Conservation (phyloP, 2,888 invertebrate species). For the Ophion costatus region DNA sequence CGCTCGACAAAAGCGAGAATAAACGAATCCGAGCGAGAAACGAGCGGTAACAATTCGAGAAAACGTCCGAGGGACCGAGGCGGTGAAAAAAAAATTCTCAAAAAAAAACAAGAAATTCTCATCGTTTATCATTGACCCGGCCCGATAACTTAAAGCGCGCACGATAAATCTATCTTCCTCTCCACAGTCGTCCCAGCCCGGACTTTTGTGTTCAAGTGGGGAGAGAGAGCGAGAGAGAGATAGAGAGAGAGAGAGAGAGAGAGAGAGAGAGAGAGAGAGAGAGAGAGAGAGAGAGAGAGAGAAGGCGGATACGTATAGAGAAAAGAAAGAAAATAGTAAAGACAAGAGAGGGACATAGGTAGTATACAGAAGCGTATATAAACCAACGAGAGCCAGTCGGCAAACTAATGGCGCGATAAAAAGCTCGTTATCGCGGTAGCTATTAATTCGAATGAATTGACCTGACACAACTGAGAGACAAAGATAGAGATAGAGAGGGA, state of each 20-base stretch:
- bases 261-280: not conserved
- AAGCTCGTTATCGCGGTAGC: constrained; percentile 70
- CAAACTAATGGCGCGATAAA: constrained; percentile 74
- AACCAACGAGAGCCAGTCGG: constrained; percentile 62
- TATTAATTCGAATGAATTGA: constrained; percentile 78
- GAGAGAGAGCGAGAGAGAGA: not conserved
- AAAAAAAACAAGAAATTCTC: constrained; percentile 26
- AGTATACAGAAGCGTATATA: constrained; percentile 46
- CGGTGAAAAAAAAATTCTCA: constrained; percentile 29
- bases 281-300: not conserved
- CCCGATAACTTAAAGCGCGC: constrained; percentile 69
- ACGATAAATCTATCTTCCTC: constrained; percentile 70
- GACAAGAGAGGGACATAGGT: constrained; percentile 29
- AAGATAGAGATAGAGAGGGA: not conserved
- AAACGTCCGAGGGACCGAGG: not conserved
- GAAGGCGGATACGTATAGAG: constrained; percentile 11
- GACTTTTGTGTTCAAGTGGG: constrained; percentile 45
- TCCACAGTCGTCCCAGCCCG: not conserved
- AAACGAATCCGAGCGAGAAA: not conserved
- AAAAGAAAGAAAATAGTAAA: constrained; percentile 49
- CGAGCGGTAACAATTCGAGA: not conserved
- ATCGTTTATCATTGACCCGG: constrained; percentile 69
- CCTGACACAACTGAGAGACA: constrained; percentile 69
- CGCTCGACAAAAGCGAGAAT: not conserved
- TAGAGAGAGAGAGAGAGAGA: not conserved